Evolutionary conservation across 2,113 vertebrate species (phyloP).

Genomic region (Coregonus clupeaformis): DNA sequence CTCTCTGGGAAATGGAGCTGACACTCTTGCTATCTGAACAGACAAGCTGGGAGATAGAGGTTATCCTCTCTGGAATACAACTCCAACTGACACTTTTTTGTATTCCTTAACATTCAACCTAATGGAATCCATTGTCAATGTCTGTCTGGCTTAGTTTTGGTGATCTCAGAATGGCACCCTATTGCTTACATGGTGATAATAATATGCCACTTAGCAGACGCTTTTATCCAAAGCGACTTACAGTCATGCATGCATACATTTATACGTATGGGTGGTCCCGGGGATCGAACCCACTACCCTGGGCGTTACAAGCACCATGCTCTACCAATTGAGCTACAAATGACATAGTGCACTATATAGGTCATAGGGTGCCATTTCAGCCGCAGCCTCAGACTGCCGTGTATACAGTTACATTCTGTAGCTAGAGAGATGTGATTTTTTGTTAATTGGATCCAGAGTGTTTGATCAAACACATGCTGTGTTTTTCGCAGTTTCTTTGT

Average conservation of each 20-base stretch:
- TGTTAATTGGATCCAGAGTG: slow-evolving; percentile 34
- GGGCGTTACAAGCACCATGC: no score
- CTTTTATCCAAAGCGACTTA: no score
- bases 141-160: neutral
- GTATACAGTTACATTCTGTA: slow-evolving; percentile 12
- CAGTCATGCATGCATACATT: no score
- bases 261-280: no score
- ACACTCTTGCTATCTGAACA: slow-evolving; percentile 5
- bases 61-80: slow-evolving; percentile 61
- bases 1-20: slow-evolving; percentile 43
- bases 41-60: slow-evolving; percentile 43
- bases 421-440: slow-evolving; percentile 15
- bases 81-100: slow-evolving; percentile 44
- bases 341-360: no score
- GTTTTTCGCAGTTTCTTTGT: slow-evolving; percentile 61
- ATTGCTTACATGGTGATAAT: no score
- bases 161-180: neutral
- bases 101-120: slow-evolving; percentile 22
- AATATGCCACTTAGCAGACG: no score
- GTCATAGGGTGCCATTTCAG: no score
- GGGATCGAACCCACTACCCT: no score
- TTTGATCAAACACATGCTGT: slow-evolving; percentile 40
- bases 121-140: neutral
- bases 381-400: neutral
- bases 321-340: no score